Base-by-base conservation (phyloP, 2,888 invertebrate species). In the Abrostola triplasia region DNA sequence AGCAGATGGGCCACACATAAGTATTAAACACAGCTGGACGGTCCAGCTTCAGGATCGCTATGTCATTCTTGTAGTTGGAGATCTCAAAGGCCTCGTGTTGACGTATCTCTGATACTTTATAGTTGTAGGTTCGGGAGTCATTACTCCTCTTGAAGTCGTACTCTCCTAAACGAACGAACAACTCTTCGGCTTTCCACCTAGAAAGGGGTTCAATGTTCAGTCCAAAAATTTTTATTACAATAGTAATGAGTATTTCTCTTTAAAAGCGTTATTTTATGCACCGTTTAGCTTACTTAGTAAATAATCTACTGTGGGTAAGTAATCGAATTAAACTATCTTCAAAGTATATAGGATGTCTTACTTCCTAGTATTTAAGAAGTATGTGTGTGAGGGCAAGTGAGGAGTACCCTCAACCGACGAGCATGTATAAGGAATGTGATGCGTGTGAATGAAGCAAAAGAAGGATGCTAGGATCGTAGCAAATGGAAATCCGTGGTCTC, bases 1-100 rank as follows among this genome's bases (percentile, higher is more conserved):
- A 95, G 85, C 98, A 98, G 59, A 98, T 96, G 0, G 98, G 98
- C 97, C 97, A 97, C 57, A 98, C 97, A 82, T 97, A 97, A 0
- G 96, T 95, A 80, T 97, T 97, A 86, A 97, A 98, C 6, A 95
- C 89, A 0, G 97, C 96, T 0, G 96, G 95, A 8, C 95, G 90
- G 68, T 96, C 95, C 56, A 98, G 90, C 79, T 96, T 96, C 49
- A 98, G 76, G 42, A 98, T 95, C 0, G 97, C 97, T 56, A 98
- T 97, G 81, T 98, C 98, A 83, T 98, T 95, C 70, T 96, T 96
- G 84, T 97, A 97, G 65, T 96, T 97, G 0, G 95, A 85, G 0
- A 95, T 84, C 79, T 97, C 96, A 84, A 96, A 98, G 53, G 96
- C 95, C 47, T 95, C 94, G 86, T 98, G 98, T 49, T 95, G 92